Percentiles rank a stretch among this genome's conserved stretches.
Evolutionary conservation across 2,888 invertebrate genomes (phyloP).

Genomic region (Drosophila kuntzei): DNA sequence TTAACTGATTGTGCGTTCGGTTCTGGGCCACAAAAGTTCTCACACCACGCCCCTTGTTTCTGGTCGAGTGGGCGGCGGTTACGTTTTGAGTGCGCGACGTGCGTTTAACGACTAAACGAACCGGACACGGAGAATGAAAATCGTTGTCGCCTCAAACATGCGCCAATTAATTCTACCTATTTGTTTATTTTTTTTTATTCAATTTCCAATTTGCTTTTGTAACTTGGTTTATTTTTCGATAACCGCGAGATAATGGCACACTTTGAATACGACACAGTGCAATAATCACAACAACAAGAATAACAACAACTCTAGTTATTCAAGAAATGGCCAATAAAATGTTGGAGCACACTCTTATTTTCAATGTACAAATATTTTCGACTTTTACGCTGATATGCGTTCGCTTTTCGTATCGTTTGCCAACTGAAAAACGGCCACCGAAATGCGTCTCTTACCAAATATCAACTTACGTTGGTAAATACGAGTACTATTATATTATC

Average conservation of each 20-base stretch:
- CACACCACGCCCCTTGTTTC: constrained; percentile 28
- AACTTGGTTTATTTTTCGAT: constrained; percentile 45
- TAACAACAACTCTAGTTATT: constrained; percentile 18
- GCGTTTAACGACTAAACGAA: constrained; percentile 57
- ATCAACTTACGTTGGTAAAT: constrained; percentile 53
- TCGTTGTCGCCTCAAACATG: constrained; percentile 45
- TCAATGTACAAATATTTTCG: constrained; percentile 39
- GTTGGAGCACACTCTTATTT: constrained; percentile 33
- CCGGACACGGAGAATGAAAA: constrained; percentile 55
- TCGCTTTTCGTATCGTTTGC: constrained; percentile 76
- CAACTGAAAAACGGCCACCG: constrained; percentile 56
- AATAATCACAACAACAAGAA: constrained; percentile 20
- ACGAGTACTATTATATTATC: constrained; percentile 60
- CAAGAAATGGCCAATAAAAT: constrained; percentile 41
- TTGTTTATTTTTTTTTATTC: constrained; percentile 11
- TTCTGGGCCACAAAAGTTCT: constrained; percentile 1
- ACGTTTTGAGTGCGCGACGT: constrained; percentile 56
- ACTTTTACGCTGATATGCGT: constrained; percentile 60
- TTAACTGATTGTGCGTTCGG: constrained; percentile 1
- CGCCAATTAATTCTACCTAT: constrained; percentile 60
- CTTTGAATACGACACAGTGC: constrained; percentile 42
- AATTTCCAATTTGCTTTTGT: constrained; percentile 48
- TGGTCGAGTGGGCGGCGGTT: constrained; percentile 41
- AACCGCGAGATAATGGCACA: constrained; percentile 43
- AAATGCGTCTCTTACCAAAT: constrained; percentile 58